Percentiles rank a stretch among this genome's conserved stretches.
Conservation (phyloP, 2,113 vertebrate genomes). For the Macaca mulatta region DNA sequence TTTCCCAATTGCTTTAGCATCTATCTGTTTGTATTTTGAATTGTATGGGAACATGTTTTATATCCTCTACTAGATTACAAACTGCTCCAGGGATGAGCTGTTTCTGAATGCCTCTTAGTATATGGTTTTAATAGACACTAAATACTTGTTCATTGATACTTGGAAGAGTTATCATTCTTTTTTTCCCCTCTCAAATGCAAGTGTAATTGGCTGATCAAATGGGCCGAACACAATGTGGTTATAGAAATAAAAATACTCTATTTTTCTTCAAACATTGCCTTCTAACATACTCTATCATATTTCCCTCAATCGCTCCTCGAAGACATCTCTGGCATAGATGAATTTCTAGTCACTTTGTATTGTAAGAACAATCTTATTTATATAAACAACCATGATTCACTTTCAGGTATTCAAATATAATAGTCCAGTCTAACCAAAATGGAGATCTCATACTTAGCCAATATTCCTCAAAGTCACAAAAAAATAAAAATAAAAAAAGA, state of each 20-base stretch:
- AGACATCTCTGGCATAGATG: background rate
- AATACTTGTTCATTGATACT: background rate
- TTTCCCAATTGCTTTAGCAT: background rate
- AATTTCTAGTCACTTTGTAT: background rate
- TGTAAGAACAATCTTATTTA: constrained; percentile 32
- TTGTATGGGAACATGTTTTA: background rate
- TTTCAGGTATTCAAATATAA: background rate
- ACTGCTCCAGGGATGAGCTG: background rate
- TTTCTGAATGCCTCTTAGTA: background rate
- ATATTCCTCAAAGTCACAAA: background rate
- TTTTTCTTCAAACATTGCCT: background rate
- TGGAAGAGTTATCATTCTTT: background rate
- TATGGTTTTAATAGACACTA: background rate
- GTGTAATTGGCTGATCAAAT: background rate
- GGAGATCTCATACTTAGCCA: background rate
- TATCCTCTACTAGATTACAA: background rate
- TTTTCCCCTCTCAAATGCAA: background rate
- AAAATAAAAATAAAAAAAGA: background rate
- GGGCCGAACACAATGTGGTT: background rate
- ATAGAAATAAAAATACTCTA: background rate
- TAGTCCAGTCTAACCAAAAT: background rate
- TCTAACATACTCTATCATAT: background rate
- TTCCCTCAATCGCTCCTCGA: background rate
- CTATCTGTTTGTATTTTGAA: background rate
- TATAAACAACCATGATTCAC: background rate